Base-by-base conservation (phyloP, 2,797 vertebrate genomes). In the Takifugu ocellatus region DNA sequence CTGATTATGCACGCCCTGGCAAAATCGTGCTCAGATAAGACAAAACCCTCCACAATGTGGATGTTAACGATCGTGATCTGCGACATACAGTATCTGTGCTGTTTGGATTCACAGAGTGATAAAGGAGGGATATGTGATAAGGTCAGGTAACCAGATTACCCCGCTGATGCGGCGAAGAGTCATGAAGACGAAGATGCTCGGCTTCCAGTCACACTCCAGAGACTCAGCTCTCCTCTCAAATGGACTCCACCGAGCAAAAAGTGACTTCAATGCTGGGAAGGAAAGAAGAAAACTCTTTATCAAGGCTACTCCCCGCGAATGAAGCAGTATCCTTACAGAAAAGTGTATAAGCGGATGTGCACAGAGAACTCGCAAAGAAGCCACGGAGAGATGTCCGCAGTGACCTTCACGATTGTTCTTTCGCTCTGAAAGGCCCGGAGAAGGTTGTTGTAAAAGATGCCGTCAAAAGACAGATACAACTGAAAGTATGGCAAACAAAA, bases 1-100 rank as follows among this genome's bases (percentile, higher is more conserved):
- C 52, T 77, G 72, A 87, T 87, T 85, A 83, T 86, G 72, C 79
- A 81, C 71, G 71, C 72, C 62, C 68, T 36, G 39, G 60, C 48
- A 51, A 73, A 51, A 70, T 29, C 66, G 61, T 8, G 56, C 39
- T 48, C 59, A 46, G n/a, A 63, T n/a, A 58, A 59, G 45, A 62
- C 43, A 25, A 56, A 69, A 27, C 14, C 46, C 36, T 51, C 51
- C 51, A 65, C 72, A 42, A 76, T 21, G 21, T 21, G 21, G 21
- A 21, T 21, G 21, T 21, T 21, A 21, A 21, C 21, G 21, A 21
- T 21, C 21, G 21, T 21, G 21, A 21, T 21, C 21, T 21, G 21
- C 21, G 21, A 21, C 21, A 21, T 21, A 21, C 21, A 21, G 21
- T 21, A 42, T 52, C 47, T 72, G 31, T 46, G 29, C 56, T 66